Conservation (phyloP, 1,140 invertebrate genomes). For the Meloidogyne chitwoodi region DNA sequence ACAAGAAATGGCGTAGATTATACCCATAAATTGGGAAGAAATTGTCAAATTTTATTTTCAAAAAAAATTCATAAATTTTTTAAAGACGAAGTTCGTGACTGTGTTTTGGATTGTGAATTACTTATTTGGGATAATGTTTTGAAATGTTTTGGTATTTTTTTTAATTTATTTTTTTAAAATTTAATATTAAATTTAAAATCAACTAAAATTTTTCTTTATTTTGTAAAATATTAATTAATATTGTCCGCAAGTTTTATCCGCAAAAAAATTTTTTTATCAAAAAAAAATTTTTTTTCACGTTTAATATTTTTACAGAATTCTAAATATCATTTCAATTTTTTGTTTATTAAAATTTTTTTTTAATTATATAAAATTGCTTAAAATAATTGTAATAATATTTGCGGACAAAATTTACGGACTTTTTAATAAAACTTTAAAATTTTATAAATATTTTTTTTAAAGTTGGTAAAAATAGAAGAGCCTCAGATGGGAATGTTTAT, state of each 20-base stretch:
- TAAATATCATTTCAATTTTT: too few relatives aligned
- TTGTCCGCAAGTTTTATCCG: background rate
- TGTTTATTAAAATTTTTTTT: too few relatives aligned
- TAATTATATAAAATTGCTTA: too few relatives aligned
- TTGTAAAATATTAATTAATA: too few relatives aligned
- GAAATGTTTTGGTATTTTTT: slow-evolving; percentile 28
- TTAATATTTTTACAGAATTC: too few relatives aligned
- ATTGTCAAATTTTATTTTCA: slow-evolving; percentile 24
- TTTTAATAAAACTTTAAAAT: background rate
- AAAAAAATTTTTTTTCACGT: too few relatives aligned
- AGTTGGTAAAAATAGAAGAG: slow-evolving; percentile 44
- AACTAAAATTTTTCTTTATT: too few relatives aligned
- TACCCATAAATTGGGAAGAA: slow-evolving; percentile 23
- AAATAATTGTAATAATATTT: too few relatives aligned
- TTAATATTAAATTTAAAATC: too few relatives aligned
- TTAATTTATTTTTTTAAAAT: slow-evolving; percentile 1
- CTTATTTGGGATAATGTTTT: slow-evolving; percentile 33
- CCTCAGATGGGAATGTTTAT: slow-evolving; percentile 37
- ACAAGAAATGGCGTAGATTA: slow-evolving; percentile 42
- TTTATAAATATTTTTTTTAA: slow-evolving; percentile 3
- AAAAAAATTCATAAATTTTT: slow-evolving; percentile 36
- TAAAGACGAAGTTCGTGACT: slow-evolving; percentile 23
- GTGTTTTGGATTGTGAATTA: slow-evolving; percentile 43
- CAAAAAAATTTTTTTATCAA: too few relatives aligned
- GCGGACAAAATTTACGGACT: background rate